A percentile compares a stretch with the other conserved stretches of the same genome.
Conservation (phyloP, 2,888 invertebrate species). For the Neoscelio sp. region DNA sequence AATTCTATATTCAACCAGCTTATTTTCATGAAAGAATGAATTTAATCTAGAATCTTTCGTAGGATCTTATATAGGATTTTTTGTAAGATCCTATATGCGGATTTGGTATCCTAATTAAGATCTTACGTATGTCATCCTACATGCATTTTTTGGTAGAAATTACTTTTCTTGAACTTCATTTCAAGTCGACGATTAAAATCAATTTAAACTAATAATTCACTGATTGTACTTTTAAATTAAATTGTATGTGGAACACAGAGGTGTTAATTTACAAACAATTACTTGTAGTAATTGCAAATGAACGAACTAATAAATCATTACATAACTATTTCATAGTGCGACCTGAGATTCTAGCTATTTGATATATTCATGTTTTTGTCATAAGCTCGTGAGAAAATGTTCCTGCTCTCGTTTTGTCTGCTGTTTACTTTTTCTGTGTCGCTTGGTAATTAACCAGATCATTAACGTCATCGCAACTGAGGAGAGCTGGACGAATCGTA, state of each 20-base stretch:
- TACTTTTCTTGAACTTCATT: too few species aligned
- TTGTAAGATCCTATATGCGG: too few species aligned
- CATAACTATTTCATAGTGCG: slow-evolving; percentile 37
- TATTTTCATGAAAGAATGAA: too few species aligned
- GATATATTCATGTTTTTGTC: slow-evolving; percentile 55
- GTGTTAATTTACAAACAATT: slow-evolving; percentile 30
- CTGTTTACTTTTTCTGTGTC: slow-evolving; percentile 73
- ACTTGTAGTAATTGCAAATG: slow-evolving; percentile 17
- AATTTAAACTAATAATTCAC: too few species aligned
- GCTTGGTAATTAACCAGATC: slow-evolving; percentile 81
- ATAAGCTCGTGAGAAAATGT: slow-evolving; percentile 55
- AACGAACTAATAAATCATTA: slow-evolving; percentile 23
- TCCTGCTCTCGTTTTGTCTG: slow-evolving; percentile 54
- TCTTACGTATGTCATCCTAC: too few species aligned
- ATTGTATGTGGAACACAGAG: slow-evolving; percentile 45
- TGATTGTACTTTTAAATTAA: slow-evolving; percentile 15
- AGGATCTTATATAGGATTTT: too few species aligned
- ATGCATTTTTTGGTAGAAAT: too few species aligned
- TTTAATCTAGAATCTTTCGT: too few species aligned
- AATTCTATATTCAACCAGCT: too few species aligned
- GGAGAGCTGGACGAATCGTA: slow-evolving; percentile 74
- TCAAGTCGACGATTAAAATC: slow-evolving; percentile 1
- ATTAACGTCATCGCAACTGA: slow-evolving; percentile 79
- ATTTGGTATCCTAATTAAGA: too few species aligned
- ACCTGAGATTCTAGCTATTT: slow-evolving; percentile 42